Evolutionary conservation across 2,888 invertebrate genomes (phyloP).

Genomic region (Apodemia hepburni): DNA sequence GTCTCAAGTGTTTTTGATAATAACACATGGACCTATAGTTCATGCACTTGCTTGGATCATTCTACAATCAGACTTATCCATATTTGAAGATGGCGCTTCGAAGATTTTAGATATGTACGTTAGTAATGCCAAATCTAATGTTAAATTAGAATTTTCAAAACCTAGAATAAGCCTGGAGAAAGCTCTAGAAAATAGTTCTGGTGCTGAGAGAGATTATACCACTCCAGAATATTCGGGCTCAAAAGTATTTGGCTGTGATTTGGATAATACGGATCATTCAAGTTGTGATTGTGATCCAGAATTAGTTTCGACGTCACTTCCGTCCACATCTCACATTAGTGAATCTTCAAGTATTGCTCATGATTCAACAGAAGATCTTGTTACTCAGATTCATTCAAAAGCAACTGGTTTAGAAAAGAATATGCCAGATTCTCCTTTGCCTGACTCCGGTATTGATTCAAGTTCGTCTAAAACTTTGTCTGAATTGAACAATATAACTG

Average conservation of each 20-base stretch:
- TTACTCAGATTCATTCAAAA: conserved; percentile 56
- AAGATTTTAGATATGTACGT: conserved; percentile 84
- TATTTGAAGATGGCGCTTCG: conserved; percentile 85
- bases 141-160: conserved; percentile 83
- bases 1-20: conserved; percentile 96
- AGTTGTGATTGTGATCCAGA: conserved; percentile 76
- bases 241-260: conserved; percentile 59
- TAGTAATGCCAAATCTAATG: conserved; percentile 75
- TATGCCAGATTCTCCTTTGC: conserved; percentile 72
- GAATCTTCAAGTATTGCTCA: conserved; percentile 69
- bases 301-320: conserved; percentile 68
- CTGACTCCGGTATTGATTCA: conserved; percentile 67
- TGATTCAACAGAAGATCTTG: conserved; percentile 72
- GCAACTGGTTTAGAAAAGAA: conserved; percentile 45
- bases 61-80: conserved; percentile 88
- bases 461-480: conserved; percentile 56
- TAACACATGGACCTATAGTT: conserved; percentile 94
- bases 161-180: conserved; percentile 89
- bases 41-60: conserved; percentile 95
- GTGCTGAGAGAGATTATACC: conserved; percentile 65
- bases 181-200: conserved; percentile 80
- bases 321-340: conserved; percentile 76
- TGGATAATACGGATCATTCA: conserved; percentile 61
- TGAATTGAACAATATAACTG: conserved; percentile 90
- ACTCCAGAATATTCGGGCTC: conserved; percentile 63